Evolutionary conservation across 2,113 vertebrate species (phyloP), one percentile per base, ranked within the genome.

Genomic region (Carollia perspicillata): DNA sequence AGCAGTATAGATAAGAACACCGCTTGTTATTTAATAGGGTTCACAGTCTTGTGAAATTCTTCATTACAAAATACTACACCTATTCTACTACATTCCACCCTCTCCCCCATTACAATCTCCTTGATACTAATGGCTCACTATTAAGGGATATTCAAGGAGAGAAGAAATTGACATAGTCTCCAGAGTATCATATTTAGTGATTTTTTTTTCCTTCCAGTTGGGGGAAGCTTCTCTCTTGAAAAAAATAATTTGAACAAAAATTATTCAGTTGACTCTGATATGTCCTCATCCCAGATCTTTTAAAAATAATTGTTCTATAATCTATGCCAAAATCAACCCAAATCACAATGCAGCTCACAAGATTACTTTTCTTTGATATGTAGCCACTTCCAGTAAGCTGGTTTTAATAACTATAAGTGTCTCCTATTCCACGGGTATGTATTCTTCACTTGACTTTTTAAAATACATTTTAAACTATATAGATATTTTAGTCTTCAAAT

Each of bases 21-120:
- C 22, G 66, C 9, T 13, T 71, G 30, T 79, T 90, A 60, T 60
- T 69, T 69, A 63, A 81, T 18, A 85, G 16, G 33, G 33, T 23
- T 3, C 9, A 71, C 9, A 16, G 53, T 47, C 55, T 75, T 85
- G 4, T 69, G 23, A 84, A 79, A 22, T 77, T 42, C 68, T 92
- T 17, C 44, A 40, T 42, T 84, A 66, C 17, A 30, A 95, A 88
- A 74, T 74, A 22, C 13, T 51, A 55, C 7, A 35, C 6, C 1
- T 13, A 30, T 8, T 7, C 44, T 5, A 26, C 7, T 6, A 33
- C 33, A 51, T 33, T 4, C 12, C 40, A 5, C 0, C 47, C 2
- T 22, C 9, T 33, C 1, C 11, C 9, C 28, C 28, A 14, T 49
- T 87, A 81, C 14, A 75, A 51, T 69, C 13, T 37, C 28, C 75